A percentile compares a stretch with the other conserved stretches of the same genome.
Evolutionary conservation across 92 coral and sea anemone species (phyloP).

Genomic region (Scolanthus callimorphus): DNA sequence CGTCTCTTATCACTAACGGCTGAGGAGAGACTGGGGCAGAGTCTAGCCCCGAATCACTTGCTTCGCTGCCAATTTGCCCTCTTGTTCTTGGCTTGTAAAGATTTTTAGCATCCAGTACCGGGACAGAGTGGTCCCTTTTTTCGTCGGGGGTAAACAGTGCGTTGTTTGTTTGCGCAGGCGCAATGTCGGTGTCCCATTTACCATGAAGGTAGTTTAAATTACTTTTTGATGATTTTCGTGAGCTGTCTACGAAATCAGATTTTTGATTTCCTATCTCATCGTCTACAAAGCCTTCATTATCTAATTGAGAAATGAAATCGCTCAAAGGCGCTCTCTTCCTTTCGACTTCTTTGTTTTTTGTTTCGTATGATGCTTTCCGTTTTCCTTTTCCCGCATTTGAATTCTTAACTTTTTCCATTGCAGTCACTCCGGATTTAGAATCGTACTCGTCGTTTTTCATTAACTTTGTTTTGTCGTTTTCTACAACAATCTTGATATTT

Average conservation of each 20-base stretch:
- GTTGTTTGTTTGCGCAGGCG: not conserved
- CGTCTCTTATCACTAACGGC: not conserved
- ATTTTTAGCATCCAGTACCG: not conserved
- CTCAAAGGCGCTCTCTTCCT: not conserved
- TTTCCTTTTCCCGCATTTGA: not conserved
- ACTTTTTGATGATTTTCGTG: no score
- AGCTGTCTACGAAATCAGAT: no score
- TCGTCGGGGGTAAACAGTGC: not conserved
- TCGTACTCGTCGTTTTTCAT: not conserved
- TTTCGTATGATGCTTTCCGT: not conserved
- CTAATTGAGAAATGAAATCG: not conserved
- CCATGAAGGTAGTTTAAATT: not conserved
- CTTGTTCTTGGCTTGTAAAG: not conserved
- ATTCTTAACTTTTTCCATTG: not conserved
- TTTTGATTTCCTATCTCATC: not conserved
- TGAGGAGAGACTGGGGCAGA: slow-evolving; percentile 14
- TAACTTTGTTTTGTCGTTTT: not conserved
- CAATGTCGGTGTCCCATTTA: not conserved
- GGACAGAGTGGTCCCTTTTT: not conserved
- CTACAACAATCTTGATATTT: not conserved
- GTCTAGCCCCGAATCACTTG: slow-evolving; percentile 7
- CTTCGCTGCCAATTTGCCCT: slow-evolving; percentile 9
- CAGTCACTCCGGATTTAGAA: not conserved
- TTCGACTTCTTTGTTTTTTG: no score
- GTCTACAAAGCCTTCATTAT: not conserved